Percentiles rank a stretch among this genome's conserved stretches.
Conservation (phyloP, 2,113 vertebrate genomes). For the Dicrurus megarhynchus region DNA sequence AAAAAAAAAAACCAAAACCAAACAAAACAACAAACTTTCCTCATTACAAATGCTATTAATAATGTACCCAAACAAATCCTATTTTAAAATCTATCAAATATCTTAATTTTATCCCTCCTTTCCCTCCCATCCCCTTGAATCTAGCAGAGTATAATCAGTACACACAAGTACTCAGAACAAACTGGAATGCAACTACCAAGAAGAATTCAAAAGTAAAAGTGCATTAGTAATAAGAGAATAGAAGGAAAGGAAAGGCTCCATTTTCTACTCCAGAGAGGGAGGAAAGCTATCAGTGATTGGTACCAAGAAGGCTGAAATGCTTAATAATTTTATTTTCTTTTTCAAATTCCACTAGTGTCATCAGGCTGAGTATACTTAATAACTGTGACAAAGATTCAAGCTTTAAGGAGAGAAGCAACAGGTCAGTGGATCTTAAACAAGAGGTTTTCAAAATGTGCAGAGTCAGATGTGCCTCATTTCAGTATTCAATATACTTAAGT, state of each 20-base stretch:
- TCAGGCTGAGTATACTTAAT: neutral
- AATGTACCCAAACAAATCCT: neutral
- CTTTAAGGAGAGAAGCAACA: neutral
- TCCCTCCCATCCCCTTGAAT: neutral
- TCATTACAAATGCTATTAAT: neutral
- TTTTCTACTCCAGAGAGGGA: neutral
- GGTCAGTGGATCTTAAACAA: neutral
- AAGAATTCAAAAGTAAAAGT: neutral
- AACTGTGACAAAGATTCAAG: neutral
- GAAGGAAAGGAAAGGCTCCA: neutral
- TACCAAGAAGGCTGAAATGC: neutral
- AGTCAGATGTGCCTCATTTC: neutral
- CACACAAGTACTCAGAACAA: neutral
- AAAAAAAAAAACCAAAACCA: neutral
- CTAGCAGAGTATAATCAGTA: neutral
- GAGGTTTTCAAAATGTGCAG: neutral
- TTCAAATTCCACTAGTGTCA: neutral
- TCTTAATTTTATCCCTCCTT: neutral
- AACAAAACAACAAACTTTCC: neutral
- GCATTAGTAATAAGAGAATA: neutral
- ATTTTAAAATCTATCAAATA: neutral
- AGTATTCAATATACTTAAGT: neutral
- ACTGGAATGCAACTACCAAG: neutral
- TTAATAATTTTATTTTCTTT: neutral
- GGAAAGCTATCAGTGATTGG: neutral